phyloP scores from a whole-genome alignment of 2,113 vertebrate species.

The Propithecus coquereli region DNA sequence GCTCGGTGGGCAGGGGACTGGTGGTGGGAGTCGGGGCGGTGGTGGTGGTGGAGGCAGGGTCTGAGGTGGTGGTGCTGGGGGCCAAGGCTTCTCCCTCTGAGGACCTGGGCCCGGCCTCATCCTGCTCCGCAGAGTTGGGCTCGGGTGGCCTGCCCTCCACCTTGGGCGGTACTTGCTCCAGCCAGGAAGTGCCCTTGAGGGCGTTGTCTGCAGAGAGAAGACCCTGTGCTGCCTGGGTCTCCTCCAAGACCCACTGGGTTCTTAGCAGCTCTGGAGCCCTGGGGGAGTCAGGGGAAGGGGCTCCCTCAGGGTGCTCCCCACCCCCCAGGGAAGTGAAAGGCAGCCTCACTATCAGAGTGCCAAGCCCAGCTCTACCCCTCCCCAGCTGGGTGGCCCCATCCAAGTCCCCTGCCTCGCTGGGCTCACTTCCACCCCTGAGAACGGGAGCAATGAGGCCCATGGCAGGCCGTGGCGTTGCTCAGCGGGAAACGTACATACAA shows the following conservation, averaged over 20 bases:
- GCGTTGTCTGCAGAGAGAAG: conserved; percentile 81
- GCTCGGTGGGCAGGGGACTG: background rate
- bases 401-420: background rate
- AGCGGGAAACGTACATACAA: background rate
- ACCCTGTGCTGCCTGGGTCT: too few relatives aligned
- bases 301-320: background rate
- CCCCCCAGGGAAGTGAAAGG: background rate
- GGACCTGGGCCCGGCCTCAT: background rate
- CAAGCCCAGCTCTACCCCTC: background rate
- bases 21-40: conserved; percentile 36
- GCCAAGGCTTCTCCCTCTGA: background rate
- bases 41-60: background rate
- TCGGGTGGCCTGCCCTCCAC: conserved; percentile 67
- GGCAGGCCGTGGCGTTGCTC: background rate
- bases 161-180: conserved; percentile 80
- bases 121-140: conserved; percentile 61
- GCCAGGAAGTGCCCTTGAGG: conserved; percentile 71
- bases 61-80: background rate
- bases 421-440: background rate
- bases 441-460: fast-evolving
- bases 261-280: background rate
- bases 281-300: background rate
- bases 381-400: background rate
- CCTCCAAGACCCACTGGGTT: background rate
- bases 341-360: background rate